phyloP scores from a whole-genome alignment of 2,113 vertebrate genomes.

The Apteryx mantelli region DNA sequence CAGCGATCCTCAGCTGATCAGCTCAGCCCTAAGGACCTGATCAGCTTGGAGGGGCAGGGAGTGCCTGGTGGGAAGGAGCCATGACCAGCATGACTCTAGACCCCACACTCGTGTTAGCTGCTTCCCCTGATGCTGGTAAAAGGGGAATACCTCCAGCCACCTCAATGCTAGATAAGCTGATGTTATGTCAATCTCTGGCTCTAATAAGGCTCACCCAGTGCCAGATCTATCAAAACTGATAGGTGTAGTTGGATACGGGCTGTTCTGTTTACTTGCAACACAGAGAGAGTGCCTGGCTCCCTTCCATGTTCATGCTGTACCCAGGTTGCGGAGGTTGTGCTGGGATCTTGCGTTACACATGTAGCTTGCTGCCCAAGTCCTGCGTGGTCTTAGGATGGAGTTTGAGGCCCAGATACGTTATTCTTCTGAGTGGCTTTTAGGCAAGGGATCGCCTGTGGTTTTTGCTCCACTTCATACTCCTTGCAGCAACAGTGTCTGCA shows the following conservation, averaged over 20 bases:
- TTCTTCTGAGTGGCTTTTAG: background rate
- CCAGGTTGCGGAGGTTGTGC: rapidly evolving
- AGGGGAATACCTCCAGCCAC: background rate
- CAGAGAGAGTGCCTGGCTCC: background rate
- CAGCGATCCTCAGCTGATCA: background rate
- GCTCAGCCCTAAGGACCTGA: rapidly evolving
- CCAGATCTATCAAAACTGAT: background rate
- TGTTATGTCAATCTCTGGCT: background rate
- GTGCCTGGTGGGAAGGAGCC: background rate
- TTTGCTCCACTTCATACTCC: background rate
- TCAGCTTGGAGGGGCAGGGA: background rate
- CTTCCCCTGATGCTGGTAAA: background rate
- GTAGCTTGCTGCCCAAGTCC: background rate
- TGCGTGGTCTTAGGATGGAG: background rate
- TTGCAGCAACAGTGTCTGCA: background rate
- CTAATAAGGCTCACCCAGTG: background rate
- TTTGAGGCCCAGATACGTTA: background rate
- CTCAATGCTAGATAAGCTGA: background rate
- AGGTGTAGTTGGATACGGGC: background rate
- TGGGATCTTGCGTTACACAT: rapidly evolving
- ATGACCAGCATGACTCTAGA: background rate
- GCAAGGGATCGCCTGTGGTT: background rate
- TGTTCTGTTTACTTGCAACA: background rate
- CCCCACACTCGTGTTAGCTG: rapidly evolving
- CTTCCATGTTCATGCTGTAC: rapidly evolving